Evolutionary conservation across 2,113 vertebrate species (phyloP).

Genomic region (Mionectes macconnelli): DNA sequence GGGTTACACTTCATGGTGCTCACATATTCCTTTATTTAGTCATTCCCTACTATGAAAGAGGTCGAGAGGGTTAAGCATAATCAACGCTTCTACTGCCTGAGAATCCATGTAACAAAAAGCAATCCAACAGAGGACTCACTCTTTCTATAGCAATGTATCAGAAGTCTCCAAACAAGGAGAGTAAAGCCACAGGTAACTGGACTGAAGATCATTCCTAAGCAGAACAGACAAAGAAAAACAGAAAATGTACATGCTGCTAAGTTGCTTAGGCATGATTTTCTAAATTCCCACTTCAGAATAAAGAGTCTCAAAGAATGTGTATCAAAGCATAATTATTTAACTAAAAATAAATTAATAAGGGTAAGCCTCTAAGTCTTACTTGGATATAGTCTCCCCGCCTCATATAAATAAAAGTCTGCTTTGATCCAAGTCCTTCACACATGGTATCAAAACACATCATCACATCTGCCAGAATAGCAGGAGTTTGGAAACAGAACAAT

Average conservation of each 20-base stretch:
- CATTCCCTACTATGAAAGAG: neutral
- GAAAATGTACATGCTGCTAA: neutral
- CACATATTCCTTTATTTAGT: neutral
- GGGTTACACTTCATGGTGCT: neutral
- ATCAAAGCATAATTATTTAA: neutral
- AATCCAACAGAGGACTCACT: neutral
- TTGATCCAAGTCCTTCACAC: slow-evolving; percentile 49
- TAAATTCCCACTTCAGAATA: neutral
- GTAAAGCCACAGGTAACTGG: neutral
- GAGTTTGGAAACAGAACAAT: slow-evolving; percentile 5
- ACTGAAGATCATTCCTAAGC: neutral
- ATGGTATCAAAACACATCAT: slow-evolving; percentile 23
- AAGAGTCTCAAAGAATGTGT: neutral
- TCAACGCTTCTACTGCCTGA: neutral
- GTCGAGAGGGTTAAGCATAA: neutral
- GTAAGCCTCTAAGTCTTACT: neutral
- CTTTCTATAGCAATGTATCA: neutral
- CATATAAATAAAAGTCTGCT: neutral
- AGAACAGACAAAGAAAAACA: neutral
- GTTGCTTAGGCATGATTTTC: neutral
- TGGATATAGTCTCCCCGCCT: neutral
- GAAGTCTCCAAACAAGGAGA: neutral
- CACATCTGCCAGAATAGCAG: slow-evolving; percentile 1
- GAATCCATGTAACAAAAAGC: neutral
- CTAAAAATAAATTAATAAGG: neutral